Evolutionary conservation across 2,797 vertebrate species (phyloP).

Genomic region (Gambelia wislizenii): DNA sequence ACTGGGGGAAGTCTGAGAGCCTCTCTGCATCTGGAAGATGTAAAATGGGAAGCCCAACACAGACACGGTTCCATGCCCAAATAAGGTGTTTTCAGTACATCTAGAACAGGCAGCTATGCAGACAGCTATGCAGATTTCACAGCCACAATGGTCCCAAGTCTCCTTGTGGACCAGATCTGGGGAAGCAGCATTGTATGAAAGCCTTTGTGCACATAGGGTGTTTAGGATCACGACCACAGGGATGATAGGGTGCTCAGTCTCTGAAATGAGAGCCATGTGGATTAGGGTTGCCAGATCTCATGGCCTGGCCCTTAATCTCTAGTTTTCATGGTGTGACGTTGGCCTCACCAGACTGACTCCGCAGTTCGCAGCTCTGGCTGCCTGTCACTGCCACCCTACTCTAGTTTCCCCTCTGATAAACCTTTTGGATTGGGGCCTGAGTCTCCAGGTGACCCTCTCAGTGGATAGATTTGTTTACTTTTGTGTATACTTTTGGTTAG

Average conservation of each 20-base stretch:
- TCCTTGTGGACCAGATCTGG: not conserved
- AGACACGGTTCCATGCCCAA: not conserved
- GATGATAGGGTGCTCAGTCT: too few relatives aligned
- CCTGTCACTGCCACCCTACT: too few relatives aligned
- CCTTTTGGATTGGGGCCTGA: too few relatives aligned
- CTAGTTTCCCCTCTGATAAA: too few relatives aligned
- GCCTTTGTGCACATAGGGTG: not conserved
- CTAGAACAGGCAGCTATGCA: not conserved
- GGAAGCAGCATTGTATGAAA: not conserved
- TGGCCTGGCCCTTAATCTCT: too few relatives aligned
- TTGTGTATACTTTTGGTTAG: too few relatives aligned
- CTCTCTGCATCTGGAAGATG: not conserved
- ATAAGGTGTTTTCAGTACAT: not conserved
- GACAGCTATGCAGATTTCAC: not conserved
- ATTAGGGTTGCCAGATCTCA: not conserved
- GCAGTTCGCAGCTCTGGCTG: too few relatives aligned
- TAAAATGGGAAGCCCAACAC: not conserved
- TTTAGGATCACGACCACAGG: not conserved
- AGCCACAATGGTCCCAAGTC: not conserved
- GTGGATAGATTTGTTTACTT: too few relatives aligned
- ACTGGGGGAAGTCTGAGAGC: not conserved
- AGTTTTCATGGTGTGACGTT: too few relatives aligned
- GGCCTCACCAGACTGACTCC: too few relatives aligned
- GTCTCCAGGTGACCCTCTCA: too few relatives aligned
- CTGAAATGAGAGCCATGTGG: slow-evolving; percentile 13